These are phyloP conservation scores for Heliconius congener DNA, from an alignment of 1,140 invertebrate genomes.

Conservation along the genomic window DNA sequence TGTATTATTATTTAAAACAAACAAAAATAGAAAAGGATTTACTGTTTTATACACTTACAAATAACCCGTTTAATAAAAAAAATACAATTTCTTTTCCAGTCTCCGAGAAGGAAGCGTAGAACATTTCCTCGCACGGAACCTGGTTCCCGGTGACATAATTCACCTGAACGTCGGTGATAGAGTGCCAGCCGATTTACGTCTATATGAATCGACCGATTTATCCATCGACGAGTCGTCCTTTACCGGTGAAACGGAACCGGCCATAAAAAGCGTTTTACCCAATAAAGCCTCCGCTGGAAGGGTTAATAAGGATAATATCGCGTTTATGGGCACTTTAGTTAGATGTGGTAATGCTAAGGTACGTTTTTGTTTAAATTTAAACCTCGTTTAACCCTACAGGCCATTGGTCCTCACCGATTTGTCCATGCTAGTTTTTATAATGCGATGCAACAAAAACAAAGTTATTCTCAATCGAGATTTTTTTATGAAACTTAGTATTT, in stretches of 20 bases:
- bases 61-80: background rate
- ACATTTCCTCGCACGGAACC: conserved; percentile 94
- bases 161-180: conserved; percentile 96
- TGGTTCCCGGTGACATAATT: conserved; percentile 99
- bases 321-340: conserved; percentile 99
- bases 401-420: too few relatives aligned
- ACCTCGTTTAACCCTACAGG: too few relatives aligned
- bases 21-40: too few relatives aligned
- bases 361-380: conserved; percentile 45
- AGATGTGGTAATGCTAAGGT: conserved; percentile 98
- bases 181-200: conserved; percentile 96
- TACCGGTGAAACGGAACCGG: conserved; percentile 96
- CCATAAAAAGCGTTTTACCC: conserved; percentile 84
- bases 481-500: too few relatives aligned
- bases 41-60: too few relatives aligned
- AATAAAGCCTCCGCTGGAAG: conserved; percentile 83
- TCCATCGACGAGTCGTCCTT: conserved; percentile 99
- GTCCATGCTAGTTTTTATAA: too few relatives aligned
- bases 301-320: conserved; percentile 92
- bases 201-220: conserved; percentile 95
- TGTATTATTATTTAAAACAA: too few relatives aligned
- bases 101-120: conserved; percentile 94
- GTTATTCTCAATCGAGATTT: too few relatives aligned
- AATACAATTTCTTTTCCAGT: conserved; percentile 68
- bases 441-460: too few relatives aligned